Conservation (phyloP, 2,113 vertebrate species). For the Colius striatus region DNA sequence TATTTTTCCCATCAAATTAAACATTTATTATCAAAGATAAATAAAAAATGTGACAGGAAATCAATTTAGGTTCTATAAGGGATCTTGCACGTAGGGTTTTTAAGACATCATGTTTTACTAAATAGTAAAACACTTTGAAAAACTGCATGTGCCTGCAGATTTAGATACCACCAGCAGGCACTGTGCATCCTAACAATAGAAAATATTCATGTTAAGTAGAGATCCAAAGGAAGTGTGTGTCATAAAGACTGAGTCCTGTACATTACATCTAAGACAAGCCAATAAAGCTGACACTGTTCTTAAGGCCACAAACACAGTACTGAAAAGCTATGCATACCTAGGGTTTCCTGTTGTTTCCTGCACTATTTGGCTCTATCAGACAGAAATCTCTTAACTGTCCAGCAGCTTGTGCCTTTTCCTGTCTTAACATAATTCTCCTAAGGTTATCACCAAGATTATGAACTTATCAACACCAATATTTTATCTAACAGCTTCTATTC, state of each 20-base stretch:
- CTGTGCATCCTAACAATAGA: neutral
- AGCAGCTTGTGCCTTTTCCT: neutral
- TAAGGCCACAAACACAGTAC: neutral
- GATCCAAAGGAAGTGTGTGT: neutral
- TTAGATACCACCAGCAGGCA: neutral
- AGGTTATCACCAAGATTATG: neutral
- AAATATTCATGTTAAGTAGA: neutral
- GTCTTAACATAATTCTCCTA: fast-evolving
- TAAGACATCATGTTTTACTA: neutral
- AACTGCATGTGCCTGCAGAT: neutral
- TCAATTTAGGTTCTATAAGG: neutral
- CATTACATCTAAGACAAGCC: neutral
- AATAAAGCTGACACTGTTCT: neutral
- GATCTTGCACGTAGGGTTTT: neutral
- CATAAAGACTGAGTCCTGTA: neutral
- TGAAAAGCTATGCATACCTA: neutral
- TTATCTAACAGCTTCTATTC: neutral
- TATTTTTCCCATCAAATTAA: neutral
- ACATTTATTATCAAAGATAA: neutral
- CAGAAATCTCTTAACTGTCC: neutral
- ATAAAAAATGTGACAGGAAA: neutral
- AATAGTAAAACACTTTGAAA: neutral
- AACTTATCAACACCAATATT: neutral
- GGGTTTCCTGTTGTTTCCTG: neutral
- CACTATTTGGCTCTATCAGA: neutral